phyloP scores from a whole-genome alignment of 1,140 invertebrate genomes.

The Sminthurides bifidus region DNA sequence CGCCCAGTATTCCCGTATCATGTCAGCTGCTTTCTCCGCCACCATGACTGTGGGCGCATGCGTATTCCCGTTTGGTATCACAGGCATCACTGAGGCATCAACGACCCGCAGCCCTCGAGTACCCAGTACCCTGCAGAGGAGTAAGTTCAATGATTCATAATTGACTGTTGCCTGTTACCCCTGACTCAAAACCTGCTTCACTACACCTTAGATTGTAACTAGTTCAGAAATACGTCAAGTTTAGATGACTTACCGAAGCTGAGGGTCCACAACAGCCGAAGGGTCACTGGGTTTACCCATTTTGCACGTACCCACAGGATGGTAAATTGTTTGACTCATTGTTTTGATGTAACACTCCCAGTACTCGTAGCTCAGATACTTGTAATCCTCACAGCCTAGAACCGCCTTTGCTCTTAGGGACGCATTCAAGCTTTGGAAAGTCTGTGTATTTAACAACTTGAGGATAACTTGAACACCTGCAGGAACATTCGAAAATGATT shows the following conservation, averaged over 20 bases:
- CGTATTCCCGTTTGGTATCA: conserved; percentile 43
- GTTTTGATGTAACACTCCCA: conserved; percentile 74
- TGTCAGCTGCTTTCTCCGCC: conserved; percentile 64
- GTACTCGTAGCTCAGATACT: conserved; percentile 63
- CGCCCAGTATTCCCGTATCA: conserved; percentile 60
- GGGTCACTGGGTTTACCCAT: conserved; percentile 34
- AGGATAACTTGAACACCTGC: background rate
- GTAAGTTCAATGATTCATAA: too few relatives aligned
- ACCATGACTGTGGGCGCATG: conserved; percentile 56
- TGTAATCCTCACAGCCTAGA: conserved; percentile 61
- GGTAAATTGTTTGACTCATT: conserved; percentile 58
- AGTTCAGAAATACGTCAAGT: too few relatives aligned
- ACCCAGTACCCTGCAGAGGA: background rate
- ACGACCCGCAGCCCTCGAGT: conserved; percentile 18
- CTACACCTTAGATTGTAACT: too few relatives aligned
- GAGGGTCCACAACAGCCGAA: conserved; percentile 36
- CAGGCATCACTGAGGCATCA: conserved; percentile 40
- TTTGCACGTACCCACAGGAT: conserved; percentile 35
- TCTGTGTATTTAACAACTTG: conserved; percentile 11
- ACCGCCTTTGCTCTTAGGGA: conserved; percentile 34
- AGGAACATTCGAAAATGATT: background rate
- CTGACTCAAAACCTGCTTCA: too few relatives aligned
- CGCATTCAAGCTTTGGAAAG: conserved; percentile 13
- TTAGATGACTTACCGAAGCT: too few relatives aligned
- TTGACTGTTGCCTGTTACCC: too few relatives aligned